Base-by-base conservation (phyloP, 1,140 invertebrate species). In the Magallana angulata region DNA sequence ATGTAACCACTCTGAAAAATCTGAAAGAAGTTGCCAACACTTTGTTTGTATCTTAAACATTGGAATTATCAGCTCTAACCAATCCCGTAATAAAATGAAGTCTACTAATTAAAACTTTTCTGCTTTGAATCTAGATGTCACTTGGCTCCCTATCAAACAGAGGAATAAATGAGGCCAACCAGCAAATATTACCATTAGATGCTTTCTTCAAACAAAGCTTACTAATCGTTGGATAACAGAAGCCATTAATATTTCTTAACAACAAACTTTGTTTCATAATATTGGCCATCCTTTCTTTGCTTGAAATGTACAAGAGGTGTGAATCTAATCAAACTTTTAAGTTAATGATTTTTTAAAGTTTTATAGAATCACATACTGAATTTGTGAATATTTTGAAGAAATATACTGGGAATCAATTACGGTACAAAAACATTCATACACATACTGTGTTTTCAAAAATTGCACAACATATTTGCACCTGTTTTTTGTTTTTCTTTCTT, bases 41-140 rank as follows among this genome's bases (percentile, higher is more conserved):
- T 76, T 64, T 64, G 18, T 64, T 30, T 76, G 68, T 76, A 76
- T 76, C 68, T 76, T 30, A 7, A 76, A 76, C 36, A 76, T 76
- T 76, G 24, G 24, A 76, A 76, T 76, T 76, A 76, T 76, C 68
- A 76, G 36, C 68, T 30, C 24, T 9, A 76, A 76, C 68, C 68
- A 76, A 18, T 76, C 24, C 68, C 14, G 24, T 30, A 18, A 76
- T 68, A n/a, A 9, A 76, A 76, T 24, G 18, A 30, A 11, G 36
- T 30, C 68, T 76, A 12, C 68, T 76, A 76, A 76, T 76, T 76
- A 76, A 76, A 76, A 24, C 36, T 30, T 76, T 76, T 30, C 11
- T 16, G 24, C 68, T 30, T 5, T 7, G 36, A 36, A 24, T 30
- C 68, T 76, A 76, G 24, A 7, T 76, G 68, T 76, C 68, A 76